phyloP scores from a whole-genome alignment of 2,888 invertebrate genomes.

The Pseudolycoriella hygida region DNA sequence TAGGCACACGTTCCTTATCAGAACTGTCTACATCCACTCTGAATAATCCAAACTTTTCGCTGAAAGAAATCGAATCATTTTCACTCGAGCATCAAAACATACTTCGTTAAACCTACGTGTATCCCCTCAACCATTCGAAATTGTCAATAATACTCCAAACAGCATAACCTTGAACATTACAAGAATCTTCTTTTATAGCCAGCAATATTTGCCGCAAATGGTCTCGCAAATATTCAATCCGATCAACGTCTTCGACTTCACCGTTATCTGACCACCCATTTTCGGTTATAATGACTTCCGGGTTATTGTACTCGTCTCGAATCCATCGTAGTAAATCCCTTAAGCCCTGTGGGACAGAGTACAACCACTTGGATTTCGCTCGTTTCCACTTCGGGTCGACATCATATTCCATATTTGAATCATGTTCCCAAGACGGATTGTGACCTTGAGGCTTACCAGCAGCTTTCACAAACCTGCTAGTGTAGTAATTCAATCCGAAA shows the following conservation, averaged over 20 bases:
- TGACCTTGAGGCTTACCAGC: conserved; percentile 12
- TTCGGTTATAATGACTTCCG: conserved; percentile 37
- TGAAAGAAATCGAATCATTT: background rate
- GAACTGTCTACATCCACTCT: background rate
- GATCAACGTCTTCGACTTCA: background rate
- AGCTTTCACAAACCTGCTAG: conserved; percentile 15
- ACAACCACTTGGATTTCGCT: conserved; percentile 19
- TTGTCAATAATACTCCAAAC: conserved; percentile 22
- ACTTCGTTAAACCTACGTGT: background rate
- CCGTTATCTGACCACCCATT: conserved; percentile 37
- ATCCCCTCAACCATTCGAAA: conserved; percentile 20
- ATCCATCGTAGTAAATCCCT: conserved; percentile 28
- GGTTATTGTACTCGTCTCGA: conserved; percentile 34
- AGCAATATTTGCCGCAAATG: conserved; percentile 18
- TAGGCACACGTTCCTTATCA: background rate
- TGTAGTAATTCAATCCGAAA: conserved; percentile 20
- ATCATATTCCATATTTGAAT: conserved; percentile 18
- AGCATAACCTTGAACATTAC: conserved; percentile 18
- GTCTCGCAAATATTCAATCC: conserved; percentile 11
- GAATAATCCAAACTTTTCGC: background rate
- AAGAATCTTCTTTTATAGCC: conserved; percentile 16
- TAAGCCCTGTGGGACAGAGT: conserved; percentile 19
- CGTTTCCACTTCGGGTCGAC: conserved; percentile 17
- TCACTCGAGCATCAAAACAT: background rate
- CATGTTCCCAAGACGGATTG: conserved; percentile 34